Conservation (phyloP, 2,888 invertebrate species). For the Perizoma affinitatum region DNA sequence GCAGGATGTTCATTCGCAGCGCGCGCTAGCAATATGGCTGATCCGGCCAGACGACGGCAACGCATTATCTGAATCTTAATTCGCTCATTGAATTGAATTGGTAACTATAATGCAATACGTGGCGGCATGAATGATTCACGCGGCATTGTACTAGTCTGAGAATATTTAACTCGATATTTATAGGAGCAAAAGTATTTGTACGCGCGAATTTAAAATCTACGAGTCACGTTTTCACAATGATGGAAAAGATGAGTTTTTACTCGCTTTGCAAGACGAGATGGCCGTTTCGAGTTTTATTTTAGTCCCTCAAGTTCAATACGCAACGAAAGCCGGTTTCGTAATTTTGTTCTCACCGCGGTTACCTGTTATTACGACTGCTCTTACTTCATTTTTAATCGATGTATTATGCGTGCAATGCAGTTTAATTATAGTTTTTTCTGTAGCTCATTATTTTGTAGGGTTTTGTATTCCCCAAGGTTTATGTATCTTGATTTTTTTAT, state of each 20-base stretch:
- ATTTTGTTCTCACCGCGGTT: slow-evolving; percentile 51
- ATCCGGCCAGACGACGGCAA: slow-evolving; percentile 67
- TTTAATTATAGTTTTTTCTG: slow-evolving; percentile 38
- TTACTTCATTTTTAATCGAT: slow-evolving; percentile 63
- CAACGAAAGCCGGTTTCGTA: slow-evolving; percentile 68
- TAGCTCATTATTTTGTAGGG: slow-evolving; percentile 27
- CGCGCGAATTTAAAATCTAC: slow-evolving; percentile 28
- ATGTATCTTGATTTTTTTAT: neutral
- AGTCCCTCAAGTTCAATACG: slow-evolving; percentile 62
- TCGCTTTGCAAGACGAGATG: slow-evolving; percentile 35
- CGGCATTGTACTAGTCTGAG: slow-evolving; percentile 44
- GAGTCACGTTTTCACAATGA: slow-evolving; percentile 2
- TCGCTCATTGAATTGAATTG: slow-evolving; percentile 73
- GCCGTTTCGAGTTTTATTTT: slow-evolving; percentile 46
- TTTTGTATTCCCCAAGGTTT: slow-evolving; percentile 13
- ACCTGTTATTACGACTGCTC: slow-evolving; percentile 64
- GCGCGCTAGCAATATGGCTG: slow-evolving; percentile 73
- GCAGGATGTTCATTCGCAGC: slow-evolving; percentile 71
- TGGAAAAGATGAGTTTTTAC: slow-evolving; percentile 34
- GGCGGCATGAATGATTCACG: slow-evolving; percentile 64
- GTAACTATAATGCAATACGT: slow-evolving; percentile 67
- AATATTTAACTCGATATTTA: slow-evolving; percentile 32
- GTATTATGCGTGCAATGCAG: slow-evolving; percentile 45
- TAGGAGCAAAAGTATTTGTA: slow-evolving; percentile 23
- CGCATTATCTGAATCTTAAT: slow-evolving; percentile 77